A percentile compares a stretch with the other conserved stretches of the same genome.
phyloP scores from a whole-genome alignment of 2,797 vertebrate species.

The Typhlichthys eigenmanni region DNA sequence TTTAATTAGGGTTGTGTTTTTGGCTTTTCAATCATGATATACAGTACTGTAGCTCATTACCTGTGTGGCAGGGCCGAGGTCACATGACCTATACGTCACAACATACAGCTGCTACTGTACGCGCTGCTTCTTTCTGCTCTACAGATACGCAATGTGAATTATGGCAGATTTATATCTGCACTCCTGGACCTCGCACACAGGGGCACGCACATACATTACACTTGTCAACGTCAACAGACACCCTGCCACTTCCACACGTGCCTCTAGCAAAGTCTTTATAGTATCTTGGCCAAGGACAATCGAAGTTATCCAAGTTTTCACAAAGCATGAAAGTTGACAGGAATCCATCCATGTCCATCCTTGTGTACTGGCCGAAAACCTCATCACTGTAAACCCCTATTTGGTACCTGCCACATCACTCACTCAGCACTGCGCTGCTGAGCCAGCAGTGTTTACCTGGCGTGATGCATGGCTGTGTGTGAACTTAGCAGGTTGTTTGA shows the following conservation, averaged over 20 bases:
- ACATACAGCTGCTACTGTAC: slow-evolving; percentile 4
- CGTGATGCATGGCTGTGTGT: slow-evolving; percentile 41
- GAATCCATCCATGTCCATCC: slow-evolving; percentile 47
- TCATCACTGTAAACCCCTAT: slow-evolving; percentile 63
- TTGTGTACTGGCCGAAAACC: slow-evolving; percentile 40
- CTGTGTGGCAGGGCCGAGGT: slow-evolving; percentile 34
- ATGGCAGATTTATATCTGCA: slow-evolving; percentile 11
- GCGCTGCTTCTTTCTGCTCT: background rate
- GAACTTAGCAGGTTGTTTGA: background rate
- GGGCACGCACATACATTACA: background rate
- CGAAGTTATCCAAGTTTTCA: slow-evolving; percentile 1
- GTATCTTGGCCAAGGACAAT: too few relatives aligned
- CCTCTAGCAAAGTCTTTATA: background rate
- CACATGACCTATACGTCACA: slow-evolving; percentile 49
- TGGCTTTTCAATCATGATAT: slow-evolving; percentile 70
- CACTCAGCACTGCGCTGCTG: slow-evolving; percentile 22
- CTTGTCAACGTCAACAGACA: background rate
- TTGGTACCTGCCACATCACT: slow-evolving; percentile 51
- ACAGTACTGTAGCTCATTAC: slow-evolving; percentile 36
- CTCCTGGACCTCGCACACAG: background rate
- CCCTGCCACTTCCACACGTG: too few relatives aligned
- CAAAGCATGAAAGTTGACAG: slow-evolving; percentile 26
- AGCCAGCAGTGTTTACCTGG: slow-evolving; percentile 26
- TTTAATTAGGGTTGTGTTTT: slow-evolving; percentile 65
- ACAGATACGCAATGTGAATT: slow-evolving; percentile 14